These are phyloP conservation scores for Bombyx mori DNA, from an alignment of 1,140 invertebrate genomes.

Conservation along the genomic window ASM3026992v2 NC_085116.1:14235501-14236000, in stretches of 20 bases:
- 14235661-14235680: constrained; percentile 50
- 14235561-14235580: too few species aligned
- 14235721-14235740: constrained; percentile 22
- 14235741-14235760: background rate
- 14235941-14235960: background rate
- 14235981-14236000: constrained; percentile 13
- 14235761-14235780: constrained; percentile 4
- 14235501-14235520: too few species aligned
- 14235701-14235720: constrained; percentile 11
- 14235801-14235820: too few species aligned
- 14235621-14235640: constrained; percentile 19
- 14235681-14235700: constrained; percentile 33
- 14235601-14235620: constrained; percentile 12
- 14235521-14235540: too few species aligned
- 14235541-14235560: too few species aligned
- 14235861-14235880: too few species aligned
- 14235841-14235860: too few species aligned
- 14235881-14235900: too few species aligned
- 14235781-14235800: too few species aligned
- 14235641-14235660: constrained; percentile 31
- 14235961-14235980: constrained; percentile 8
- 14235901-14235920: background rate
- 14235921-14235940: background rate
- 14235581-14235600: too few species aligned
- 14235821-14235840: too few species aligned